Base-by-base conservation (phyloP, 2,797 vertebrate species). In the Spinus olivaceus region DNA sequence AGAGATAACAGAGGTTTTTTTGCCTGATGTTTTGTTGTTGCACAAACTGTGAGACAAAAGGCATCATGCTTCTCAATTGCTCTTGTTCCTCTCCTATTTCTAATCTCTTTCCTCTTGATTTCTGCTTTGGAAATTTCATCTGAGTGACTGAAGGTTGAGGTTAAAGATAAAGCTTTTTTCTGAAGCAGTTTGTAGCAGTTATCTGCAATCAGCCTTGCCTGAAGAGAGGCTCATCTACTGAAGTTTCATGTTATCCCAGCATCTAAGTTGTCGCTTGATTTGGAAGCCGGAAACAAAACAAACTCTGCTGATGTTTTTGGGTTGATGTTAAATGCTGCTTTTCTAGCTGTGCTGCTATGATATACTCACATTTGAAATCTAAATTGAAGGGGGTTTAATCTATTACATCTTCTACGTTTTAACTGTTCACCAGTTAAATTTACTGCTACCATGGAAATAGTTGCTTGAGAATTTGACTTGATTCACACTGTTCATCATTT, bases 201-300 rank as follows among this genome's bases (percentile, higher is more conserved):
- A 82, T 90, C 86, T 88, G 49, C 71, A 65, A 33, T 65, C 18
- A 11, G 28, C 37, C 72, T 80, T 83, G 81, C 49, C 33, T 79
- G 46, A 49, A 83, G 51, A 81, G 50, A 70, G 28, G 14, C 35
- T 89, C 39, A 0, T 4, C 50, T 81, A 30, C 4, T 37, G 57
- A 81, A 67, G 66, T 81, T 86, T 92, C 73, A 82, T 92, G 73
- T 88, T 95, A 89, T 70, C 88, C 86, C 63, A 86, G 51, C 61
- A 76, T 92, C 72, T 60, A 30, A 83, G n/a, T 25, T 96, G 86
- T 89, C 72, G 50, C 72, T 92, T 95, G 59, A 71, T 86, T 89
- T 86, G 77, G 89, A 92, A 88, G 93, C 70, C 84, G 94, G 94
- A 97, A 96, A 74, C 46, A 91, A 85, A 87, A 42, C 27, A 90